Conservation (phyloP, 2,888 invertebrate genomes). For the Meteorus colon region DNA sequence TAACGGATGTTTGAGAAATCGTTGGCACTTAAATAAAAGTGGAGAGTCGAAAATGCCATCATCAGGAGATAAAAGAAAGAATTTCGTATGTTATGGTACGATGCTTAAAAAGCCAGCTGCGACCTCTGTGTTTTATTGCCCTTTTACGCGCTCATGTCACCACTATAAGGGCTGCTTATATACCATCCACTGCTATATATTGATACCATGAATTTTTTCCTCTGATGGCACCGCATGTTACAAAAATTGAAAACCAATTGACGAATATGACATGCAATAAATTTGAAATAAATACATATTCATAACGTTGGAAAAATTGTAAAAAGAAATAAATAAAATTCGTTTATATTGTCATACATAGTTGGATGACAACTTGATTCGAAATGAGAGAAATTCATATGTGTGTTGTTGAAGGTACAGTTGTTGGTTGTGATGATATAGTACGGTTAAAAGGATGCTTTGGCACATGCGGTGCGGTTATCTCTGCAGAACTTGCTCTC, state of each 20-base stretch:
- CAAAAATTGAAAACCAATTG: background rate
- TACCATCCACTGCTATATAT: background rate
- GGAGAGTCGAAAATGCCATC: slow-evolving; percentile 42
- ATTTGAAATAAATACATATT: background rate
- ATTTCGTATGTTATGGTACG: slow-evolving; percentile 68
- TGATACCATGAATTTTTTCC: slow-evolving; percentile 10
- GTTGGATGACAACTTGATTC: background rate
- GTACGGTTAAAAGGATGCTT: slow-evolving; percentile 14
- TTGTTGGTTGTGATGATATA: slow-evolving; percentile 6
- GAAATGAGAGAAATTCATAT: background rate
- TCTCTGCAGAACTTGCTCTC: slow-evolving; percentile 39
- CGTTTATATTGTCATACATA: background rate
- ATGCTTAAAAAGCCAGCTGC: slow-evolving; percentile 67
- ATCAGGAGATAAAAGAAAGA: slow-evolving; percentile 61
- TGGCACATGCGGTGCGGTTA: slow-evolving; percentile 39
- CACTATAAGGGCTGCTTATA: slow-evolving; percentile 22
- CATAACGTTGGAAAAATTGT: background rate
- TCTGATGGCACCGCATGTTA: background rate
- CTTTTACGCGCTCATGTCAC: slow-evolving; percentile 61
- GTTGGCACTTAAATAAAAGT: slow-evolving; percentile 44
- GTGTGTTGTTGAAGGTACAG: background rate
- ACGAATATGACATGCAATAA: background rate
- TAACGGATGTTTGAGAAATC: slow-evolving; percentile 49
- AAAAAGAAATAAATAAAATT: background rate
- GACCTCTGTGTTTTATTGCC: slow-evolving; percentile 70